Base-by-base conservation (phyloP, 1,140 invertebrate genomes). In the Drusus annulatus region DNA sequence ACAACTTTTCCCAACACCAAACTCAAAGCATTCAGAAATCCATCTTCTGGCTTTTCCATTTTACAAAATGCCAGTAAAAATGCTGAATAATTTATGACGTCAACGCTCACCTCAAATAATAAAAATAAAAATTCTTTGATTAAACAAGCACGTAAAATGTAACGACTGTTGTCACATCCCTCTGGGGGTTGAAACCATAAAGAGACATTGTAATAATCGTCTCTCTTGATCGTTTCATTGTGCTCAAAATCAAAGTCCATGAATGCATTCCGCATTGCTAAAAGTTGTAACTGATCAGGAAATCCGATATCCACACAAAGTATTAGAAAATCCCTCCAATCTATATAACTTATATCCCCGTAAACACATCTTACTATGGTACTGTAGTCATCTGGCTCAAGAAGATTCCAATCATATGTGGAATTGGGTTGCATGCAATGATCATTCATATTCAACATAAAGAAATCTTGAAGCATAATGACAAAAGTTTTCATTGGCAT, bases 301-400 rank as follows among this genome's bases (percentile, higher is more conserved):
- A 69, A 69, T 13, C 13, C 16, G 25, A 78, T 69, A 58, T 69
- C 63, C n/a, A 78, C n/a, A 21, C 50, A 69, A n/a, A 69, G 56
- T 31, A 78, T 54, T 7, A 78, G 16, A 69, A 78, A 78, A 69
- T 78, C 63, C 56, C 76, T 69, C 76, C 76, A 78, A 69, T 78
- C 76, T 13, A 78, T 51, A 69, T 69, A 78, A 52, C 36, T 50
- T 28, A 78, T 58, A 28, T 78, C 52, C 16, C 76, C 76, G 36
- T 78, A 78, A 15, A 78, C 65, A 63, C 15, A 6, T 17, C 58
- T 63, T 25, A 78, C 76, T 50, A 78, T 52, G 31, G 71, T 56
- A 52, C 28, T 25, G n/a, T 69, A 54, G 23, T 78, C 63, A 31
- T 69, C 60, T 16, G 76, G 62, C 50, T 78, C 50, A 1, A 78